phyloP scores from a whole-genome alignment of 2,797 vertebrate genomes.

The Simalia tracyae region DNA sequence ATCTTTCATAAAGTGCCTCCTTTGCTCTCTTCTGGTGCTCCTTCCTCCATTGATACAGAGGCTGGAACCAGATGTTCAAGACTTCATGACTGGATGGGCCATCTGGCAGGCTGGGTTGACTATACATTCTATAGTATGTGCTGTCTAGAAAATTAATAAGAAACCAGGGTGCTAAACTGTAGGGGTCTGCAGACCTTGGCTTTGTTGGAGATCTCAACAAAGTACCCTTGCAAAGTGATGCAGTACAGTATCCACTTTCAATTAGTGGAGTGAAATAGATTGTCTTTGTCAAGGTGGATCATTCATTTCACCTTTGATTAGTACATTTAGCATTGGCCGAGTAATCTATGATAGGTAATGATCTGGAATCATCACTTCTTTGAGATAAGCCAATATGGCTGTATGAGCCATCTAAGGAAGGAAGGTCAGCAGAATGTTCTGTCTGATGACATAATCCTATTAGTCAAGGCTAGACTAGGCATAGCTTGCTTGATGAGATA shows the following conservation, averaged over 20 bases:
- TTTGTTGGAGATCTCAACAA: not conserved
- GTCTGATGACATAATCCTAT: not conserved
- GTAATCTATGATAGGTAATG: too few species aligned
- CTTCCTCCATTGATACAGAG: not conserved
- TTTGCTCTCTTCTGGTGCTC: not conserved
- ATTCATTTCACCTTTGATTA: not conserved
- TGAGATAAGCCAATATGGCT: not conserved
- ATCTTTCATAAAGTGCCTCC: not conserved
- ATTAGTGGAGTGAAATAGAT: not conserved
- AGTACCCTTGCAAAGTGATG: not conserved
- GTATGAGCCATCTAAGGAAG: not conserved
- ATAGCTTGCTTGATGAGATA: not conserved
- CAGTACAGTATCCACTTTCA: not conserved
- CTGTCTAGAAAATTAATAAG: not conserved
- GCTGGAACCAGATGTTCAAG: not conserved
- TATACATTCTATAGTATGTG: not conserved
- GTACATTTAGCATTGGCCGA: not conserved
- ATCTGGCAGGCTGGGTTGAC: not conserved
- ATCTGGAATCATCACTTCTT: not conserved
- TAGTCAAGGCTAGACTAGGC: not conserved
- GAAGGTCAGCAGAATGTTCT: not conserved
- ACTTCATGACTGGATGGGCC: not conserved
- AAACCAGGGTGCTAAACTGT: not conserved
- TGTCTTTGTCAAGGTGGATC: not conserved
- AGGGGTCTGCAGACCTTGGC: not conserved